These are phyloP conservation scores for Pteropus rufus DNA, from an alignment of 2,797 vertebrate genomes.

Conservation along the genomic window DNA sequence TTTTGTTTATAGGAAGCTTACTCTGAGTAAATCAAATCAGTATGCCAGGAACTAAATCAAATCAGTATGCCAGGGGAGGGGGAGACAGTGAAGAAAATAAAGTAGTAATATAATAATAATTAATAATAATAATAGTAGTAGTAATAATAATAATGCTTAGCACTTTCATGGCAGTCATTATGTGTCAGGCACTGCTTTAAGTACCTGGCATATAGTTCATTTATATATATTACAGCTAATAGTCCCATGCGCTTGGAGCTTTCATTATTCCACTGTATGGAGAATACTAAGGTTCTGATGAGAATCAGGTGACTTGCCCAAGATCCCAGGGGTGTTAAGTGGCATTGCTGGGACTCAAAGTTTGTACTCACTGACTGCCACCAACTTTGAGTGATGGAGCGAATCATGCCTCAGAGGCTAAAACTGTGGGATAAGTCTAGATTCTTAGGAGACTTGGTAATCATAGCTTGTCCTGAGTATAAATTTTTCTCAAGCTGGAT, in stretches of 20 bases:
- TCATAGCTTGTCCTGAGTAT: background rate
- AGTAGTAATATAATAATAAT: background rate
- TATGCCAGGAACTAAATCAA: background rate
- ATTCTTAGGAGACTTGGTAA: background rate
- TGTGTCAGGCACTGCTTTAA: background rate
- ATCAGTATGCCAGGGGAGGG: background rate
- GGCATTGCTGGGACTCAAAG: background rate
- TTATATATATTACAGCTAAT: background rate
- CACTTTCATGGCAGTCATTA: background rate
- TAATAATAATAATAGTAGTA: background rate
- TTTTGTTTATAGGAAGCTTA: constrained; percentile 4
- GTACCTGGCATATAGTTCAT: background rate
- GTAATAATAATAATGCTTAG: background rate
- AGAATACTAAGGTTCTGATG: background rate
- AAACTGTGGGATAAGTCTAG: background rate
- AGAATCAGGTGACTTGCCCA: background rate
- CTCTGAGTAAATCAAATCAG: constrained; percentile 3
- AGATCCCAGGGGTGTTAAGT: background rate
- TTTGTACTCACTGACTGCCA: background rate
- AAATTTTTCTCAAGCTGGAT: background rate
- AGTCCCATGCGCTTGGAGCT: background rate
- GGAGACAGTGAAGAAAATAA: background rate
- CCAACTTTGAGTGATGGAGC: background rate
- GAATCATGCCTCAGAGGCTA: background rate
- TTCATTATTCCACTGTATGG: background rate